These are phyloP conservation scores for Astropecten irregularis DNA, from an alignment of 53 echinoderm and acorn worm species.

Conservation along the genomic window DNA sequence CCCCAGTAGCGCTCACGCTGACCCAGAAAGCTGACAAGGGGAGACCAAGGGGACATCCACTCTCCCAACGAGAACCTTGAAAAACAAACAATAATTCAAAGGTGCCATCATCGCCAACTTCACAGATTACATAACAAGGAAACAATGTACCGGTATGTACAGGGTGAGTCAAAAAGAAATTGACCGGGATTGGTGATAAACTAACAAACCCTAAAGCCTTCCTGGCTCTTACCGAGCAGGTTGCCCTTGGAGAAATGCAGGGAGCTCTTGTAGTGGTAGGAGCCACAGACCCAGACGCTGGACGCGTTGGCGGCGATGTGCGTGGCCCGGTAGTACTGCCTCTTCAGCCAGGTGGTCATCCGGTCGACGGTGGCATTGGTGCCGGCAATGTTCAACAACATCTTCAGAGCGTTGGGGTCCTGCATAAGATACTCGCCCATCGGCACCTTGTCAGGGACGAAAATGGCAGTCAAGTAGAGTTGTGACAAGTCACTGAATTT, in stretches of 20 bases:
- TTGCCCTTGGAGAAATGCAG: slow-evolving; percentile 93
- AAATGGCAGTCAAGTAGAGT: too few relatives aligned
- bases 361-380: slow-evolving; percentile 71
- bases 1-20: slow-evolving; percentile 76
- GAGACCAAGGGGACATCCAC: slow-evolving; percentile 71
- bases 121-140: too few relatives aligned
- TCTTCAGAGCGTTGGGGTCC: slow-evolving; percentile 80
- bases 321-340: slow-evolving; percentile 74
- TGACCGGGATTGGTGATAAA: too few relatives aligned
- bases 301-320: slow-evolving; percentile 77
- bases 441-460: slow-evolving; percentile 80
- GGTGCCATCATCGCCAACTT: too few relatives aligned
- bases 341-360: slow-evolving; percentile 76
- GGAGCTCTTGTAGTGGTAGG: slow-evolving; percentile 85
- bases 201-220: too few relatives aligned
- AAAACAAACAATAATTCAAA: too few relatives aligned
- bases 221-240: slow-evolving; percentile 84
- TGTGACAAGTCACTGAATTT: too few relatives aligned
- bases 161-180: too few relatives aligned
- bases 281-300: slow-evolving; percentile 91
- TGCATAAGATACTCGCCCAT: slow-evolving; percentile 99
- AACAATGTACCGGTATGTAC: too few relatives aligned
- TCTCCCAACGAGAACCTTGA: slow-evolving; percentile 89
- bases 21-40: slow-evolving; percentile 82
- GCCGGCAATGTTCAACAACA: slow-evolving; percentile 80